Evolutionary conservation across 2,797 vertebrate species (phyloP), one percentile per base, ranked within the genome.

Genomic region (Pseudochaenichthys georgianus): DNA sequence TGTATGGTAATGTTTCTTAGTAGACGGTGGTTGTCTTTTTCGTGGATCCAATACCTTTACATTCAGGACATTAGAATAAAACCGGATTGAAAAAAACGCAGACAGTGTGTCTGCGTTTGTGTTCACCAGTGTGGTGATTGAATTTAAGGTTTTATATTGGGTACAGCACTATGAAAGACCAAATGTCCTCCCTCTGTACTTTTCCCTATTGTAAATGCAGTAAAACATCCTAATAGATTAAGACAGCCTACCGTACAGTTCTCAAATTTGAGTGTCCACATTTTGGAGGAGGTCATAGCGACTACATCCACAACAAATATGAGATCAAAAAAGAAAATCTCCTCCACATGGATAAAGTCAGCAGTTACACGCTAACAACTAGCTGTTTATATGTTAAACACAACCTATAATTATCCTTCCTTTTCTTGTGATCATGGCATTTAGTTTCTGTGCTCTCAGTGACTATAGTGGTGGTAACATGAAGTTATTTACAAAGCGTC

Each of bases 381-480:
- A 38, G 17, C 38, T 42, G 21, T 55, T 51, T 46, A 55, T 9
- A 57, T 47, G 12, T 43, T 55, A 47, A 23, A 55, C 23, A 48
- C 42, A 41, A 34, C n/a, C 34, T 41, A 19, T 41, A 43, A 10
- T 61, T 21, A 1, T 1, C 11, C 34, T 47, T n/a, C 5, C 45
- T 5, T 51, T 28, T 34, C 43, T 3, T 58, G 53, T 47, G 8
- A 28, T 50, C 12, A 47, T 3, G n/a, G 9, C 60, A 46, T 63
- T 28, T 47, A 19, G 61, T 61, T 61, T 45, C 11, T 43, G 57
- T 61, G 41, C 38, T 48, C 23, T 68, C 28, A n/a, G 64, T 63
- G 42, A 42, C 10, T 47, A 57, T 21, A 31, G 43, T 11, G 9
- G 55, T 17, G 50, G 21, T 62, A 46, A 62, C 2, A 1, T 21